These are phyloP conservation scores for Mormyrops attenuatus DNA, from an alignment of 2,797 vertebrate genomes.

Conservation along the genomic window DNA sequence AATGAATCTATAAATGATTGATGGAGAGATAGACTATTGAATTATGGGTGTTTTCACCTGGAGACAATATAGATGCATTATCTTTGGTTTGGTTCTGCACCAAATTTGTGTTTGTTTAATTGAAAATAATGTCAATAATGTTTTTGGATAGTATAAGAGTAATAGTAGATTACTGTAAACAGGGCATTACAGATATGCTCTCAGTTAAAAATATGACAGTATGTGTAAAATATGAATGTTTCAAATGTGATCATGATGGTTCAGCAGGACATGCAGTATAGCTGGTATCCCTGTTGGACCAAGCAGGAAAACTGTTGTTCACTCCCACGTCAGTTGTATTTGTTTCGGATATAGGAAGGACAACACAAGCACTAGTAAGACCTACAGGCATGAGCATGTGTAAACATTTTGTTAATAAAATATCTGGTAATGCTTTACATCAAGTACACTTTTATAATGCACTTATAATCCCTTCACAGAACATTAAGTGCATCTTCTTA, in stretches of 20 bases:
- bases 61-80: neutral
- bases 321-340: neutral
- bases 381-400: neutral
- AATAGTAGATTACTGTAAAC: neutral
- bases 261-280: neutral
- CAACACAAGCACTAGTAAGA: neutral
- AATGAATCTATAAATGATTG: neutral
- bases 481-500: neutral
- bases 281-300: neutral
- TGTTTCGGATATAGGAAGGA: neutral
- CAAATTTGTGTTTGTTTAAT: neutral
- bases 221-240: neutral
- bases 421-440: neutral
- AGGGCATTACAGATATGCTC: neutral
- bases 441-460: neutral
- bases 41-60: neutral
- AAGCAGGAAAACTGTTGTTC: neutral
- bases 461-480: neutral
- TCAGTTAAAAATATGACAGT: neutral
- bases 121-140: neutral
- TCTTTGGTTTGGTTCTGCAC: neutral
- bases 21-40: neutral
- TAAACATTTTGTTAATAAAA: neutral
- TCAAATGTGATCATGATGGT: neutral
- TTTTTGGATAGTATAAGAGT: neutral